Base-by-base conservation (phyloP, 2,113 vertebrate species). In the Tragulus kanchil region DNA sequence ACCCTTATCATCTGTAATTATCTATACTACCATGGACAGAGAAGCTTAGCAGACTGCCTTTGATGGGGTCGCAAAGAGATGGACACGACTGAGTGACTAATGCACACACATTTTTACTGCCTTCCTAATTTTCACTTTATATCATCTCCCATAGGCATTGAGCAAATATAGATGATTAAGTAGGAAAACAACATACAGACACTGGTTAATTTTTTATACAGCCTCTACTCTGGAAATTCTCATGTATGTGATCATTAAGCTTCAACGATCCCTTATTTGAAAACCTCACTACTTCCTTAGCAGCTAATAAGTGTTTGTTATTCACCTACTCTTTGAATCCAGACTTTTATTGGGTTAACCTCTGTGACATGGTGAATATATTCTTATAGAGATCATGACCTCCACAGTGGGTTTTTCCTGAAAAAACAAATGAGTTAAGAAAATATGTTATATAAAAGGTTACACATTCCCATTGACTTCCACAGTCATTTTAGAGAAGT, bases 211-310 rank as follows among this genome's bases (percentile, higher is more conserved):
- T 94, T 77, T 50, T 82, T 75, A 78, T 6, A 50, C 2, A 31
- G 5, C 19, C 67, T 59, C 58, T 17, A 65, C 25, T 81, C 7
- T 50, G 54, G 5, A 1, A 4, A 82, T 89, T 56, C 87, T 86
- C 96, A 84, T 56, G 15, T 67, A 58, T 56, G 19, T 52, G n/a
- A 64, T 87, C 21, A 31, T 88, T 81, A 96, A 96, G 28, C 14
- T 73, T 83, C 14, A 31, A 15, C 54, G 52, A 93, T 92, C 54
- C 13, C 21, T 71, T 61, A n/a, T 89, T 83, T 78, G 56, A 82
- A 86, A 92, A 61, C 12, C 17, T 61, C 65, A 59, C 45, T 75
- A 56, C 61, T 65, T 81, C 16, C 12, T 92, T 67, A 89, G 62
- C 17, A 95, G 62, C 48, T 69, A 59, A 42, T 36, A 71, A 45